A percentile compares a stretch with the other conserved stretches of the same genome.
These are phyloP conservation scores for Oriolus oriolus DNA, from an alignment of 2,113 vertebrate species.

Conservation along the genomic window DNA sequence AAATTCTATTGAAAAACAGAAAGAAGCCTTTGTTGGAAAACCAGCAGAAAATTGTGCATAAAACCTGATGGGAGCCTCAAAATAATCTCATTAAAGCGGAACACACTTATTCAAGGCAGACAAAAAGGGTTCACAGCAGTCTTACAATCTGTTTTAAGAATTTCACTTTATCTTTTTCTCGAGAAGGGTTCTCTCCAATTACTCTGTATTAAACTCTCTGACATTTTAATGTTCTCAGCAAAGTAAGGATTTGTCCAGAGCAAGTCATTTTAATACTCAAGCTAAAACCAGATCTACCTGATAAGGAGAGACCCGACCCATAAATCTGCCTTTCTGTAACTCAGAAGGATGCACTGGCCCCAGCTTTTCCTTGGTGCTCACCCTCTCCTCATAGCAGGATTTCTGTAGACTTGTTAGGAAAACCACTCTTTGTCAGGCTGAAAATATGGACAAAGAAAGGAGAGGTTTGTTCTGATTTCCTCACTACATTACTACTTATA, in stretches of 20 bases:
- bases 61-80: conserved; percentile 71
- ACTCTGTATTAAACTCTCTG: conserved; percentile 41
- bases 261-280: not conserved
- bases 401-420: not conserved
- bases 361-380: not conserved
- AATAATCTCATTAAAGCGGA: conserved; percentile 76
- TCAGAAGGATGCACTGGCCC: not conserved
- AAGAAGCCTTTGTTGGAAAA: conserved; percentile 67
- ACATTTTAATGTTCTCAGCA: conserved; percentile 38
- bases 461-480: not conserved
- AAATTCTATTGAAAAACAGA: conserved; percentile 65
- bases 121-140: conserved; percentile 61
- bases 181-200: conserved; percentile 27
- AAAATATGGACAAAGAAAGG: not conserved
- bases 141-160: conserved; percentile 65
- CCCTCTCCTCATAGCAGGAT: not conserved
- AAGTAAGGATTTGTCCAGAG: conserved; percentile 20
- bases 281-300: conserved; percentile 13
- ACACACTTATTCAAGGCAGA: conserved; percentile 65
- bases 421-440: not conserved
- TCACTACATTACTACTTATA: not conserved
- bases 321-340: not conserved
- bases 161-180: conserved; percentile 55
- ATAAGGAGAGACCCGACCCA: not conserved
- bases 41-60: conserved; percentile 60